These are phyloP conservation scores for Parnassius apollo DNA, from an alignment of 2,888 invertebrate species.

Conservation along the genomic window DNA sequence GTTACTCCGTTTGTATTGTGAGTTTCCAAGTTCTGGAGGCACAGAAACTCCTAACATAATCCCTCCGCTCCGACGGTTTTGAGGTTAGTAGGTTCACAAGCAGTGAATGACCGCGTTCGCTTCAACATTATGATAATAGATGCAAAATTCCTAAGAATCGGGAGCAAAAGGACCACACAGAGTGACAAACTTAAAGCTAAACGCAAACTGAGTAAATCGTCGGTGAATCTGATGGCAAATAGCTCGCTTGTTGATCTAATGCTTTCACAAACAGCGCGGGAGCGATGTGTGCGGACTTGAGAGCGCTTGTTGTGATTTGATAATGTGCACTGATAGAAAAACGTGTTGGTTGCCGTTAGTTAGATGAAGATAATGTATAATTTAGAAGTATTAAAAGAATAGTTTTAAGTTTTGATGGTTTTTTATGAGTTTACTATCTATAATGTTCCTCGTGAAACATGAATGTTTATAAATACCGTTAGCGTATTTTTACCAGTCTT, in stretches of 20 bases:
- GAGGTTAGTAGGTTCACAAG: too few relatives aligned
- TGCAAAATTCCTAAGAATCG: constrained; percentile 33
- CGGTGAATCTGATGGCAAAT: constrained; percentile 64
- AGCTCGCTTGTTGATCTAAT: constrained; percentile 61
- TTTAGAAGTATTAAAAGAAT: too few relatives aligned
- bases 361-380: background rate
- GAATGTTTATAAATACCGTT: too few relatives aligned
- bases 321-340: background rate
- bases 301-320: constrained; percentile 22
- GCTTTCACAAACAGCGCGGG: constrained; percentile 60
- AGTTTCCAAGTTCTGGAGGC: too few relatives aligned
- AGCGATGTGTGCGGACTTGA: constrained; percentile 31
- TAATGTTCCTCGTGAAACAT: too few relatives aligned
- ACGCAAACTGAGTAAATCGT: constrained; percentile 63
- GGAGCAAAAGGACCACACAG: constrained; percentile 54
- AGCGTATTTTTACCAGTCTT: too few relatives aligned
- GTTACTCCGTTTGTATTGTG: too few relatives aligned
- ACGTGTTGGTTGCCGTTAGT: background rate
- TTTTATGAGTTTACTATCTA: too few relatives aligned
- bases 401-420: too few relatives aligned
- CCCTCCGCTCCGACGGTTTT: too few relatives aligned
- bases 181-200: constrained; percentile 67
- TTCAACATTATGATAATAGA: constrained; percentile 29
- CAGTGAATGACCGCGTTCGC: too few relatives aligned
- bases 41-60: too few relatives aligned